phyloP scores from a whole-genome alignment of 1,140 invertebrate species.

The Drosophila ficusphila region DNA sequence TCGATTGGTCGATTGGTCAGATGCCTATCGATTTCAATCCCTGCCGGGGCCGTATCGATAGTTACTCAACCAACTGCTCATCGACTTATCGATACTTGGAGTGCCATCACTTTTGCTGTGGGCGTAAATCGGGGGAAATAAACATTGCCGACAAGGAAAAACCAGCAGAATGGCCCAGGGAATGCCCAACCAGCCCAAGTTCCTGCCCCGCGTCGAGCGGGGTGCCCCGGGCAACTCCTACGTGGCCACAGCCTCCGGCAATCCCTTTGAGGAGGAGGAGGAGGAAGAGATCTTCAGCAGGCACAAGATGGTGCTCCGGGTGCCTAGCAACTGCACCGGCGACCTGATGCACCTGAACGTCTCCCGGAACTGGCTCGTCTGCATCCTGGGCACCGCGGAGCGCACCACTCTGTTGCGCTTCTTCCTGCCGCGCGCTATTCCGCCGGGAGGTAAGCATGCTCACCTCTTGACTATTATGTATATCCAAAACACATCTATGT shows the following conservation, averaged over 20 bases:
- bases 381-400: conserved; percentile 92
- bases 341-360: conserved; percentile 92
- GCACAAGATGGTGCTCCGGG: conserved; percentile 91
- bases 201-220: conserved; percentile 50
- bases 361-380: conserved; percentile 92
- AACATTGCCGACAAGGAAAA: background rate
- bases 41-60: too few relatives aligned
- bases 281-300: conserved; percentile 91
- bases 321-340: conserved; percentile 86
- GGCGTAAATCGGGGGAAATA: background rate
- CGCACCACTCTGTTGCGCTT: conserved; percentile 93
- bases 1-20: too few relatives aligned
- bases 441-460: conserved; percentile 89
- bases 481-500: too few relatives aligned
- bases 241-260: conserved; percentile 53
- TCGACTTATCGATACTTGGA: background rate
- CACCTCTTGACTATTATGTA: too few relatives aligned
- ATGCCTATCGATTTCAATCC: too few relatives aligned
- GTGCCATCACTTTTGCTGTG: conserved; percentile 1
- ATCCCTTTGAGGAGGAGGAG: conserved; percentile 83
- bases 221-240: conserved; percentile 17
- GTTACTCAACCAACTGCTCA: background rate
- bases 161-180: conserved; percentile 43
- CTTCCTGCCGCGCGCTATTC: conserved; percentile 90
- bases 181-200: conserved; percentile 58